Conservation (phyloP, 2,888 invertebrate species). For the Pediacus dermestoides region DNA sequence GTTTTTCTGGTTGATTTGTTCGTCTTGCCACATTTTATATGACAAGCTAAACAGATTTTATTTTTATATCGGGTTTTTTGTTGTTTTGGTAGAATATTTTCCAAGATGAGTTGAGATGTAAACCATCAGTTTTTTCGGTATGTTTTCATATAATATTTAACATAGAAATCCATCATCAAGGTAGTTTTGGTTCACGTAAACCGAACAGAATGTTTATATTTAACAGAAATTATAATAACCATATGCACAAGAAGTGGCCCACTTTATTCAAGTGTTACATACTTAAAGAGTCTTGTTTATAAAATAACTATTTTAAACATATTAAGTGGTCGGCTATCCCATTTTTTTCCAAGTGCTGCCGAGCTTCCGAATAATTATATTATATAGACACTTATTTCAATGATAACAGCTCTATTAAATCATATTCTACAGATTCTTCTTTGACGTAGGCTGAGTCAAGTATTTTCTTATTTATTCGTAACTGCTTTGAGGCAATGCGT, state of each 20-base stretch:
- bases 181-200: conserved; percentile 35
- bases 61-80: too few species aligned
- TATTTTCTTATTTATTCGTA: conserved; percentile 12
- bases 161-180: conserved; percentile 34
- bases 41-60: too few species aligned
- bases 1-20: too few species aligned
- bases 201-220: conserved; percentile 29
- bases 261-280: conserved; percentile 41
- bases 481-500: too few species aligned
- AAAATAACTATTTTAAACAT: conserved; percentile 43
- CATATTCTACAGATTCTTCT: conserved; percentile 23
- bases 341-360: conserved; percentile 26
- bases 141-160: conserved; percentile 37
- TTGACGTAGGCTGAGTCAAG: conserved; percentile 30
- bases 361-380: conserved; percentile 25
- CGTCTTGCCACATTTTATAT: too few species aligned
- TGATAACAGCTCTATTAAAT: conserved; percentile 29
- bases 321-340: conserved; percentile 37
- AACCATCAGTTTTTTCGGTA: too few species aligned
- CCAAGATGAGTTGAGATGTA: too few species aligned
- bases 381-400: conserved; percentile 23
- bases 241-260: conserved; percentile 42
- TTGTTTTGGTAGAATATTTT: too few species aligned
- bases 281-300: conserved; percentile 42
- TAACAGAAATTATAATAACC: conserved; percentile 40